Evolutionary conservation across 2,888 invertebrate species (phyloP).

Genomic region (Erebia palarica): DNA sequence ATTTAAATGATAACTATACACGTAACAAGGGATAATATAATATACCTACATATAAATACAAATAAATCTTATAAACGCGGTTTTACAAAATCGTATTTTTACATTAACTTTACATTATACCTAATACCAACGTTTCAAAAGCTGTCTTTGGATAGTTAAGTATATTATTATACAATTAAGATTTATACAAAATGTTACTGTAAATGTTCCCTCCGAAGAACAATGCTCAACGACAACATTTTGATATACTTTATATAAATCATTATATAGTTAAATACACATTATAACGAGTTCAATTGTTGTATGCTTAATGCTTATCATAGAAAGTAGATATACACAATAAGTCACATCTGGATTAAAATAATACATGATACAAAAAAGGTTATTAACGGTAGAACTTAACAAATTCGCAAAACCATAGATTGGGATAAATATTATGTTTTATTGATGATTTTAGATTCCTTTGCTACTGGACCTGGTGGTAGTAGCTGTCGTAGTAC

Average conservation of each 20-base stretch:
- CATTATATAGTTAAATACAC: background rate
- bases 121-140: background rate
- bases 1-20: too few species aligned
- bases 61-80: background rate
- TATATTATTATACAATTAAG: background rate
- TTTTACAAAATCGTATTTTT: background rate
- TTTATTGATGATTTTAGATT: too few species aligned
- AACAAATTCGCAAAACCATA: too few species aligned
- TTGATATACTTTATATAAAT: background rate
- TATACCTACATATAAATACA: background rate
- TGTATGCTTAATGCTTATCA: background rate
- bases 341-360: too few species aligned
- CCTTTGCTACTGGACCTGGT: too few species aligned
- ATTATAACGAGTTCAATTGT: background rate
- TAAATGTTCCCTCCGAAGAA: background rate
- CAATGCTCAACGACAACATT: background rate
- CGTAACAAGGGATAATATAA: too few species aligned
- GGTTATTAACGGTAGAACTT: too few species aligned
- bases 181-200: constrained; percentile 2
- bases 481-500: too few species aligned
- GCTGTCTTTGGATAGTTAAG: background rate
- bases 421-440: too few species aligned
- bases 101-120: background rate
- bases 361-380: too few species aligned
- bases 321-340: too few species aligned